Evolutionary conservation across 2,797 vertebrate species (phyloP).

Genomic region (Enteromius paludinosus): DNA sequence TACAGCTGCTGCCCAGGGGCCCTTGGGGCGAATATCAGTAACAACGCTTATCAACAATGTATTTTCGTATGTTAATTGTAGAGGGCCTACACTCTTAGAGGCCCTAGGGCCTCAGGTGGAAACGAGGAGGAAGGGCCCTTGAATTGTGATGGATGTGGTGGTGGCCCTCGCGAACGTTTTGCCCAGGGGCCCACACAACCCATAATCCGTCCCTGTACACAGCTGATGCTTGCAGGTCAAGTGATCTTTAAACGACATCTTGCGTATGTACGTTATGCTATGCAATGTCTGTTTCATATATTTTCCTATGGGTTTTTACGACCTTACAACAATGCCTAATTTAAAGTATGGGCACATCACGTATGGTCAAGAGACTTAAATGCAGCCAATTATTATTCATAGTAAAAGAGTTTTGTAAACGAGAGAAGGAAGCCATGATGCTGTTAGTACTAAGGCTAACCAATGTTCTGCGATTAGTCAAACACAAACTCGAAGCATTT

Average conservation of each 20-base stretch:
- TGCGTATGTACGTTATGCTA: neutral
- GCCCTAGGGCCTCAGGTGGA: too few relatives aligned
- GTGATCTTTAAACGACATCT: neutral
- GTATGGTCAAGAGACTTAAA: neutral
- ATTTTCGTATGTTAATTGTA: too few relatives aligned
- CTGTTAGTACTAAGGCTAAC: neutral
- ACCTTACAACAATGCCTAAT: neutral
- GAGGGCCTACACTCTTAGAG: too few relatives aligned
- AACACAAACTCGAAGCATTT: neutral
- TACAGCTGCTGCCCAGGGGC: too few relatives aligned
- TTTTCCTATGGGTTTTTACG: neutral
- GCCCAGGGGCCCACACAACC: too few relatives aligned
- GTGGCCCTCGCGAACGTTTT: too few relatives aligned
- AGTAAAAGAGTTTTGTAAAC: neutral
- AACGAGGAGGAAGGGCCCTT: too few relatives aligned
- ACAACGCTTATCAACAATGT: too few relatives aligned
- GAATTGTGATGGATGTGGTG: too few relatives aligned
- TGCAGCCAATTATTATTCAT: neutral
- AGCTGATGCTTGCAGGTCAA: neutral
- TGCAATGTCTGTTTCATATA: too few relatives aligned
- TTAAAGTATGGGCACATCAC: neutral
- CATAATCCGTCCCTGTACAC: too few relatives aligned
- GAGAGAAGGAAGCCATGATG: neutral
- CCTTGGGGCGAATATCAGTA: too few relatives aligned
- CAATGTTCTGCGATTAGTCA: neutral